Percentiles rank a stretch among this genome's conserved stretches.
Evolutionary conservation across 2,888 invertebrate genomes (phyloP).

Genomic region (Drosophila melanosoma): DNA sequence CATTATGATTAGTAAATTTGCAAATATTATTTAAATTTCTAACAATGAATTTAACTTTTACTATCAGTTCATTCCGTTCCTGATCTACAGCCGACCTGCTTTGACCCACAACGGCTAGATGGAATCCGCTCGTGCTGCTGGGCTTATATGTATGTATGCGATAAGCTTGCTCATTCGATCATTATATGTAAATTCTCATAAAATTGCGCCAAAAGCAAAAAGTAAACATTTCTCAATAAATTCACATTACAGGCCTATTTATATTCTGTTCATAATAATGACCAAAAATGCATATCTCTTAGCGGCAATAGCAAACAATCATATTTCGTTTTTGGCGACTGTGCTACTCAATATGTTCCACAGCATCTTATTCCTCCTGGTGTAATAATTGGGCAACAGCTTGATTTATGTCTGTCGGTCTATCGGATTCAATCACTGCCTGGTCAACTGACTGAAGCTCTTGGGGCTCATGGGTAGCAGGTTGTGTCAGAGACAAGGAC

Average conservation of each 20-base stretch:
- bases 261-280: neutral
- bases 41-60: conserved; percentile 38
- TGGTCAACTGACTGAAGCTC: neutral
- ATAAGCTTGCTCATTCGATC: conserved; percentile 37
- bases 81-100: conserved; percentile 15
- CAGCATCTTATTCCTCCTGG: conserved; percentile 3
- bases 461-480: neutral
- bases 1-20: conserved; percentile 30
- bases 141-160: conserved; percentile 9
- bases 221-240: neutral
- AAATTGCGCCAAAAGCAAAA: conserved; percentile 7
- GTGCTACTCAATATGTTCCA: neutral
- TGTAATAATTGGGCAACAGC: conserved; percentile 1
- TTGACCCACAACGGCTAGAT: conserved; percentile 33
- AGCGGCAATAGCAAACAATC: conserved; percentile 18
- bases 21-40: conserved; percentile 32
- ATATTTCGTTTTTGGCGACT: conserved; percentile 28
- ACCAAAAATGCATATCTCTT: neutral
- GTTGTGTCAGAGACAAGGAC: conserved; percentile 1
- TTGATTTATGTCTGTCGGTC: conserved; percentile 11
- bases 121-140: conserved; percentile 1
- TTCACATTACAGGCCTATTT: neutral
- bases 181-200: conserved; percentile 12
- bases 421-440: neutral
- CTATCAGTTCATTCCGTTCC: conserved; percentile 26